These are phyloP conservation scores for Chaunax sp. DNA, from an alignment of 2,797 vertebrate genomes.

Conservation along the genomic window DNA sequence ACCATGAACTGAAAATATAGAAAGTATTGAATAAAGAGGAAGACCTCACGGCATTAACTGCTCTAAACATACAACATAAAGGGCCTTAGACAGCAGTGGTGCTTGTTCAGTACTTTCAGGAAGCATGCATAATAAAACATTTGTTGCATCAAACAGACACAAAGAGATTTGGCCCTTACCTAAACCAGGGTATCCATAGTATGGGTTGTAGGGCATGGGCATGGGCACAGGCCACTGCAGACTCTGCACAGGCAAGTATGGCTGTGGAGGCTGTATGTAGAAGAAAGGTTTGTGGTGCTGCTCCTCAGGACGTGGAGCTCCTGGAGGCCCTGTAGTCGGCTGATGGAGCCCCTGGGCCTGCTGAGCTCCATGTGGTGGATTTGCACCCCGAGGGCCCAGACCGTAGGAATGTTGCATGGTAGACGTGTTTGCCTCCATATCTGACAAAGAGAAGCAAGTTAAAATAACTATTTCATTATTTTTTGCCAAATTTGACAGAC, in stretches of 20 bases:
- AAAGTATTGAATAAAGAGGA: background rate
- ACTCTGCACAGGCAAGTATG: slow-evolving; percentile 78
- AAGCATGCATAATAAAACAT: background rate
- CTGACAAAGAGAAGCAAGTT: slow-evolving; percentile 12
- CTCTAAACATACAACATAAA: background rate
- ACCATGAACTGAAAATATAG: background rate
- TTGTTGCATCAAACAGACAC: background rate
- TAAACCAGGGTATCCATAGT: slow-evolving; percentile 74
- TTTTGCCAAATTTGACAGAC: background rate
- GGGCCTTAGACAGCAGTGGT: no score
- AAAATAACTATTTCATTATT: background rate
- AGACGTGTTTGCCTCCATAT: slow-evolving; percentile 66
- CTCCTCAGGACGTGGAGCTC: slow-evolving; percentile 62
- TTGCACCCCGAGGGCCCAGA: slow-evolving; percentile 53
- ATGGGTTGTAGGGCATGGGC: slow-evolving; percentile 79
- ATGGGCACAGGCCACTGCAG: slow-evolving; percentile 80
- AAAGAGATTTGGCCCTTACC: slow-evolving; percentile 55
- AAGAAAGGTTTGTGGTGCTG: slow-evolving; percentile 80
- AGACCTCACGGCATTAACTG: background rate
- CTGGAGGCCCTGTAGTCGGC: slow-evolving; percentile 33
- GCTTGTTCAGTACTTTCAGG: no score
- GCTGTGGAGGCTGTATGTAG: slow-evolving; percentile 80
- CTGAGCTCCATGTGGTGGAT: slow-evolving; percentile 37
- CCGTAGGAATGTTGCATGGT: slow-evolving; percentile 51
- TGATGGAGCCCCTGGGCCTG: slow-evolving; percentile 39